A percentile compares a stretch with the other conserved stretches of the same genome.
phyloP scores from a whole-genome alignment of 1,140 invertebrate species.

The Bradynema listronoti region DNA sequence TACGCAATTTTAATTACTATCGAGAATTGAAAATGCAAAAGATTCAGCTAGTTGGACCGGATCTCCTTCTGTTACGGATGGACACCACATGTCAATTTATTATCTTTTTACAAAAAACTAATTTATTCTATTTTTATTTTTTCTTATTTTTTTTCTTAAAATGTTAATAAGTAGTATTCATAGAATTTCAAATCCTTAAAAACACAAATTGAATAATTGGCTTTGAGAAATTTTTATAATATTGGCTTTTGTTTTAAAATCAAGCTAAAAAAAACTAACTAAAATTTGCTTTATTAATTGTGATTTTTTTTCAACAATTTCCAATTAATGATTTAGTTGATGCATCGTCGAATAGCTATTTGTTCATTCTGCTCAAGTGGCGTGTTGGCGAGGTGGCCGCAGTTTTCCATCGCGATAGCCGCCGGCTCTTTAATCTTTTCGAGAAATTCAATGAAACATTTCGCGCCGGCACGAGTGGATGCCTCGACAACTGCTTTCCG shows the following conservation, averaged over 20 bases:
- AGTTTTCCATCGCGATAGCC: slow-evolving; percentile 22
- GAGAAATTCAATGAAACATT: slow-evolving; percentile 27
- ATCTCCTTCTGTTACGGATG: slow-evolving; percentile 28
- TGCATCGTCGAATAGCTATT: slow-evolving; percentile 10
- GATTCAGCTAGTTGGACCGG: slow-evolving; percentile 36
- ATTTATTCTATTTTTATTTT: background rate
- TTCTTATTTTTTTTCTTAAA: background rate
- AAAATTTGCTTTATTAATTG: background rate
- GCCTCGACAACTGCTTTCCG: slow-evolving; percentile 24
- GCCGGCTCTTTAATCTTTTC: slow-evolving; percentile 29
- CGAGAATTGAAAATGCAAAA: slow-evolving; percentile 31
- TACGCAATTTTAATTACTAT: slow-evolving; percentile 31
- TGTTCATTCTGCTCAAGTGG: slow-evolving; percentile 43
- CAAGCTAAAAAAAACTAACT: slow-evolving; percentile 1
- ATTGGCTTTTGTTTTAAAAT: background rate
- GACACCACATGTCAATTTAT: slow-evolving; percentile 9
- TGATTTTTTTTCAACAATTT: too few relatives aligned
- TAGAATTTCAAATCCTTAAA: too few relatives aligned
- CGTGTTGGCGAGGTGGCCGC: slow-evolving; percentile 25
- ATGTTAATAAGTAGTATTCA: too few relatives aligned
- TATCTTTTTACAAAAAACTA: background rate
- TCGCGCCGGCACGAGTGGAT: slow-evolving; percentile 12
- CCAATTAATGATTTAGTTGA: slow-evolving; percentile 15
- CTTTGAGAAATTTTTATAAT: slow-evolving; percentile 4
- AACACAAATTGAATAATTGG: background rate